Base-by-base conservation (phyloP, 2,113 vertebrate species). In the Onychostoma macrolepis region DNA sequence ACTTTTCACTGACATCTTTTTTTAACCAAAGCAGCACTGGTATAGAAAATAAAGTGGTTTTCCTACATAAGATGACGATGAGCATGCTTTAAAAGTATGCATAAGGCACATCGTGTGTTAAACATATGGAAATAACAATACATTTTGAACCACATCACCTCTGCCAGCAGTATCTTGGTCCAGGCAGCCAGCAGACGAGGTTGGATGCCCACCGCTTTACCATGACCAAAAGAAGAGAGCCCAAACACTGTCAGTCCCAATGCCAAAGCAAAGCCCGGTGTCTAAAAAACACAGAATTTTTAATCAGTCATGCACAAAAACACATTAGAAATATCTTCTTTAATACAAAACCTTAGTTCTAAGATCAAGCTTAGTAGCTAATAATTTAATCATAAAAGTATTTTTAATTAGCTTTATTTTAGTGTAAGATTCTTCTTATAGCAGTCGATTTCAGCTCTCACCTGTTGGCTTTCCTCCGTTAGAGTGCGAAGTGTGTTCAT, bases 401-500 rank as follows among this genome's bases (percentile, higher is more conserved):
- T 58, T 58, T 67, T 30, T 15, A 30, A 67, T 15, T 15, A 67
- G 26, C 26, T 30, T 28, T 30, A 36, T 12, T 8, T 74, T n/a
- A 56, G 48, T 21, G 2, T 48, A 76, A n/a, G 24, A 41, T 61
- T 41, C 0, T 61, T 17, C 33, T 41, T 15, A 24, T 38, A 72
- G 36, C 19, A n/a, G 71, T n/a, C 21, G 11, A 12, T 75, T 45
- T 17, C 6, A 21, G 43, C 3, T 58, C 80, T 89, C 78, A 99
- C 98, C 97, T 99, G 98, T 87, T 97, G 97, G 92, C 94, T 97
- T 83, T 96, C 96, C 92, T 99, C 97, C 0, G 95, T 95, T 91
- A 98, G 89, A 15, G 86, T 89, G n/a, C 86, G 93, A 82, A 99
- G 91, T 4, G 94, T 94, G 89, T 84, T 96, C 96, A 99, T 97